A percentile compares a stretch with the other conserved stretches of the same genome.
Evolutionary conservation across 2,797 vertebrate species (phyloP).

Genomic region (Hafferia zeledoni): DNA sequence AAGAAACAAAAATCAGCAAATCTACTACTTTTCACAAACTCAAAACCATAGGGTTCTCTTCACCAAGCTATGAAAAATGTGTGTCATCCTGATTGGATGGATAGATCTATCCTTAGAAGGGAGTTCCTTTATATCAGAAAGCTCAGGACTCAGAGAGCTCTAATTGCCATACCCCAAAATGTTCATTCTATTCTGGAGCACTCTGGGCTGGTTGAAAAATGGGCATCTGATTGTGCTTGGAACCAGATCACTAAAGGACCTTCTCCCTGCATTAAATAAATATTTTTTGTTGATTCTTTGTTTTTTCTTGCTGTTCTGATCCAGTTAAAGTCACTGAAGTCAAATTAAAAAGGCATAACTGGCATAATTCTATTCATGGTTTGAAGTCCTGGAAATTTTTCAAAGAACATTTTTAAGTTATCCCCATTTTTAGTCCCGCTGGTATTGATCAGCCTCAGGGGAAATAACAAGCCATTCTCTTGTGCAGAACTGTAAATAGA

Average conservation of each 20-base stretch:
- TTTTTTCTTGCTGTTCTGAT: neutral
- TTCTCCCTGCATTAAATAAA: neutral
- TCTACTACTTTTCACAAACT: neutral
- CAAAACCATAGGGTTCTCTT: neutral
- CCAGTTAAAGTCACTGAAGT: neutral
- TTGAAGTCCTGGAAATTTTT: constrained; percentile 45
- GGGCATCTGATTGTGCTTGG: neutral
- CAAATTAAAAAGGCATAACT: neutral
- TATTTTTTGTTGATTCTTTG: neutral
- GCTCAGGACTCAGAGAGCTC: neutral
- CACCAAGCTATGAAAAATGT: neutral
- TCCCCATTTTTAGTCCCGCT: constrained; percentile 35
- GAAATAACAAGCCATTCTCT: constrained; percentile 59
- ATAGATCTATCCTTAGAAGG: neutral
- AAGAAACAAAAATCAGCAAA: neutral
- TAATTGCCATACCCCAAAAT: neutral
- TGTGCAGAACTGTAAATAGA: constrained; percentile 43
- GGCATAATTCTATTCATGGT: neutral
- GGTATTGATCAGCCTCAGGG: constrained; percentile 41
- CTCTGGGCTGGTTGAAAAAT: neutral
- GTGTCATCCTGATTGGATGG: neutral
- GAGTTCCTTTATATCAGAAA: neutral
- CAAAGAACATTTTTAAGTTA: constrained; percentile 29
- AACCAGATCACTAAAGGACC: neutral
- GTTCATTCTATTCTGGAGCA: neutral